These are phyloP conservation scores for Melanogrammus aeglefinus DNA, from an alignment of 2,797 vertebrate species.

Conservation along the genomic window DNA sequence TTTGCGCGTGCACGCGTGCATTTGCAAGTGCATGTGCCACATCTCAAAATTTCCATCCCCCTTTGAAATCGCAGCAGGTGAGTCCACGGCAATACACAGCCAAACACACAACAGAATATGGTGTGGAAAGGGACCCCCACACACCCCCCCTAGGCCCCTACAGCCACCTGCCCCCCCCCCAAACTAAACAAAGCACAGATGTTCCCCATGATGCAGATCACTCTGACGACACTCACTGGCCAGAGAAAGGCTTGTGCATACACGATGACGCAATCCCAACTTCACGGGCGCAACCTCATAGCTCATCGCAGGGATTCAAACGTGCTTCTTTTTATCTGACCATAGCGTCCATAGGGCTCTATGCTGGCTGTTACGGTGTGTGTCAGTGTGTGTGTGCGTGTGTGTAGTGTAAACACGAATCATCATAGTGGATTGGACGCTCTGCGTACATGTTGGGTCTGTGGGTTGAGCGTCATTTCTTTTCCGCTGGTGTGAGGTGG, in stretches of 20 bases:
- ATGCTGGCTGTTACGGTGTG: neutral
- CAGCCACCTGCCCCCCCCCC: neutral
- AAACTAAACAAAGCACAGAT: neutral
- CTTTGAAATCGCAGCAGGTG: neutral
- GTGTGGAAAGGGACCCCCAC: neutral
- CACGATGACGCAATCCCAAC: neutral
- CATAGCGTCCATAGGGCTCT: too few species aligned
- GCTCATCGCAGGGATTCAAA: neutral
- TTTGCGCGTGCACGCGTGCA: neutral
- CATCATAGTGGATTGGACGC: neutral
- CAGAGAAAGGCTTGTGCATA: neutral
- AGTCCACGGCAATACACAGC: neutral
- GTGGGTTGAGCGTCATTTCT: neutral
- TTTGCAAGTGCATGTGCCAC: neutral
- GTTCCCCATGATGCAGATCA: neutral
- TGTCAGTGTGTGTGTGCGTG: too few species aligned
- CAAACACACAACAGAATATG: neutral
- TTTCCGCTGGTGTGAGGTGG: conserved; percentile 21
- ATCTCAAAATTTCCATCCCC: neutral
- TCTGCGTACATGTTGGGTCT: neutral
- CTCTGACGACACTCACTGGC: neutral
- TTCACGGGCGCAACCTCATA: neutral
- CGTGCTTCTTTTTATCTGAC: too few species aligned
- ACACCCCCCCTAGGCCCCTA: neutral
- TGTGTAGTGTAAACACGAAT: too few species aligned